Evolutionary conservation across 2,797 vertebrate species (phyloP).

Genomic region (Melanogrammus aeglefinus): DNA sequence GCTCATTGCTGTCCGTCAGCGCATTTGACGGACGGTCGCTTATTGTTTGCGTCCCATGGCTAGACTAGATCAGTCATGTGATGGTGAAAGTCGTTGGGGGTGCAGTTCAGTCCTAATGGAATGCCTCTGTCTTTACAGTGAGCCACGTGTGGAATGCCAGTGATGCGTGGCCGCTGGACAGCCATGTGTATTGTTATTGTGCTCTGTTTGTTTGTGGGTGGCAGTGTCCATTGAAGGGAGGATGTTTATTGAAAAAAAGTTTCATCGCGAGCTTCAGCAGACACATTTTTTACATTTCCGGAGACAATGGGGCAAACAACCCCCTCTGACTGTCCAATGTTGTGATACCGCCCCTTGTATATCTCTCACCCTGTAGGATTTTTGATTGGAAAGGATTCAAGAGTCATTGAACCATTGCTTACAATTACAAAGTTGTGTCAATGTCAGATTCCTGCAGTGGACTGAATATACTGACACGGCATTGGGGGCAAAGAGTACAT

Average conservation of each 20-base stretch:
- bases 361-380: not conserved
- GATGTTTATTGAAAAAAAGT: not conserved
- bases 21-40: conserved; percentile 42
- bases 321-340: not conserved
- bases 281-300: not conserved
- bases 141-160: conserved; percentile 69
- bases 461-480: not conserved
- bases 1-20: conserved; percentile 49
- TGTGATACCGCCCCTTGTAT: not conserved
- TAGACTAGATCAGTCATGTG: conserved; percentile 55
- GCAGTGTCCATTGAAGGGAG: not conserved
- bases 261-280: not conserved
- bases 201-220: conserved; percentile 6
- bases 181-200: conserved; percentile 55
- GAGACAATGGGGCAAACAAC: not conserved
- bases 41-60: conserved; percentile 58
- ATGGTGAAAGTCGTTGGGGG: conserved; percentile 45
- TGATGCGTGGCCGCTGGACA: conserved; percentile 72
- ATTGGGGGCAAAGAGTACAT: not conserved
- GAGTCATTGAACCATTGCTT: not conserved
- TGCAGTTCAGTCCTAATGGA: conserved; percentile 52
- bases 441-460: not conserved
- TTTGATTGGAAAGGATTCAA: not conserved
- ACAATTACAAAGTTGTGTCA: not conserved
- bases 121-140: conserved; percentile 64